A percentile compares a stretch with the other conserved stretches of the same genome.
These are phyloP conservation scores for Poecilia latipinna DNA, from an alignment of 2,113 vertebrate species.

Conservation along the genomic window DNA sequence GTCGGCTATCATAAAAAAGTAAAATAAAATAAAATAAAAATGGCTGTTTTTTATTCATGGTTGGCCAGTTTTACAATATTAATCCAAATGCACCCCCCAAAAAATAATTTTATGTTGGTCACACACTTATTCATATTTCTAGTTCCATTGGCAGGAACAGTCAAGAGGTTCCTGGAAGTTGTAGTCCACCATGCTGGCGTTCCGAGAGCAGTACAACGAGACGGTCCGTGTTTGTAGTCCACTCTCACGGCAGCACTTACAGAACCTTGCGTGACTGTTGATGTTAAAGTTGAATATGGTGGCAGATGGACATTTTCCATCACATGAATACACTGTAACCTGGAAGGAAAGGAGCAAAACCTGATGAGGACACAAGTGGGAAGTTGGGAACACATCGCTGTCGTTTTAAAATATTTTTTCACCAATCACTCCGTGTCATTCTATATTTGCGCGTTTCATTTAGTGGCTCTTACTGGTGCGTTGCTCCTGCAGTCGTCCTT, in stretches of 20 bases:
- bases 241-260: slow-evolving; percentile 95
- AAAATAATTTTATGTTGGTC: background rate
- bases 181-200: slow-evolving; percentile 89
- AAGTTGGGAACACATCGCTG: background rate
- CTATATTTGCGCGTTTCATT: background rate
- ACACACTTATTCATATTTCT: slow-evolving; percentile 32
- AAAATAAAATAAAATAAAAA: slow-evolving; percentile 9
- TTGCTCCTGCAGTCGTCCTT: slow-evolving; percentile 95
- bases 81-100: background rate
- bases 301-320: slow-evolving; percentile 96
- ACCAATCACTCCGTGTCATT: background rate
- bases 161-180: slow-evolving; percentile 91
- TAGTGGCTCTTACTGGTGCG: slow-evolving; percentile 84
- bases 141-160: slow-evolving; percentile 97
- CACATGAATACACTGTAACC: slow-evolving; percentile 93
- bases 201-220: slow-evolving; percentile 91
- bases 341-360: slow-evolving; percentile 61
- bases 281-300: slow-evolving; percentile 99
- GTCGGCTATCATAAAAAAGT: slow-evolving; percentile 21
- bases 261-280: slow-evolving; percentile 95
- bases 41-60: slow-evolving; percentile 49
- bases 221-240: slow-evolving; percentile 88
- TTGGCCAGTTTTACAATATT: slow-evolving; percentile 40
- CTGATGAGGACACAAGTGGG: background rate
- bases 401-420: background rate